Conservation (phyloP, 2,888 invertebrate species). For the Pachliopta kotzebuea region DNA sequence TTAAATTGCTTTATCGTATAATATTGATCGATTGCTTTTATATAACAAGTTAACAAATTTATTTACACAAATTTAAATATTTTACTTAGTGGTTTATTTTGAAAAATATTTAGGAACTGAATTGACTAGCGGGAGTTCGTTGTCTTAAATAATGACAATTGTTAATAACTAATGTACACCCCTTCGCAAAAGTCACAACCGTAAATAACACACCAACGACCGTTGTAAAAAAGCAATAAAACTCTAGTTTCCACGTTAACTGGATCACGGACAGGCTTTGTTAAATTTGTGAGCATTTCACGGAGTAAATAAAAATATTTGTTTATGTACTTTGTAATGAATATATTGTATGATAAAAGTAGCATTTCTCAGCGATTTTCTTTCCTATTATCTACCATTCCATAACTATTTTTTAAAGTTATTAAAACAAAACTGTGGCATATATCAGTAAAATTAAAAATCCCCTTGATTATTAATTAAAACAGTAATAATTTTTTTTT, state of each 20-base stretch:
- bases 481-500: background rate
- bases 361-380: background rate
- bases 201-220: conserved; percentile 57
- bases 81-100: background rate
- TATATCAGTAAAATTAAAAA: background rate
- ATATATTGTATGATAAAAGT: background rate
- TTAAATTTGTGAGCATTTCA: conserved; percentile 24
- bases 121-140: background rate
- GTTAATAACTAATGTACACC: conserved; percentile 22
- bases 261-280: conserved; percentile 32
- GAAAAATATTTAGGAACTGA: background rate
- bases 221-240: conserved; percentile 49
- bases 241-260: conserved; percentile 37
- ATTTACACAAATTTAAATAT: background rate
- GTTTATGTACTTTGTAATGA: background rate
- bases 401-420: too few relatives aligned
- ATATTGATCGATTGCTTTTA: conserved; percentile 29
- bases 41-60: background rate
- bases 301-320: conserved; percentile 14
- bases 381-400: background rate
- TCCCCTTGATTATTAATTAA: background rate
- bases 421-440: background rate
- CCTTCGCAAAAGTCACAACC: conserved; percentile 44
- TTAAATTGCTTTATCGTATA: conserved; percentile 45
- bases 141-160: conserved; percentile 1